These are phyloP conservation scores for Takifugu bimaculatus DNA, from an alignment of 2,113 vertebrate species.

Conservation along the genomic window DNA sequence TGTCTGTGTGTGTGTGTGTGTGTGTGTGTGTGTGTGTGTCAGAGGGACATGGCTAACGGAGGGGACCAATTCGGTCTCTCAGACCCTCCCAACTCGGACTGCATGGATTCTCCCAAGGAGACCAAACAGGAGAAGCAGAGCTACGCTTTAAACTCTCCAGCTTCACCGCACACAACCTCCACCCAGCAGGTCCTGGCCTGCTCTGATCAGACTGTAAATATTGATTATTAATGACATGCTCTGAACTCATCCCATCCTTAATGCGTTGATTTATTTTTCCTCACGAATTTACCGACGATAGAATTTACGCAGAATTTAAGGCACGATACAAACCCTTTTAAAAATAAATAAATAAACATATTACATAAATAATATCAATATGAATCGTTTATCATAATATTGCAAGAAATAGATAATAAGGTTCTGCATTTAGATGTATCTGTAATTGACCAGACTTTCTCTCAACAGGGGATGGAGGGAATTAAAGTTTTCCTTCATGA, in stretches of 20 bases:
- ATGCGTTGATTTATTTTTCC: not conserved
- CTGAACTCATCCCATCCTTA: not conserved
- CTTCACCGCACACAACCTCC: slow-evolving; percentile 81
- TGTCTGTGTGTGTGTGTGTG: slow-evolving; percentile 19
- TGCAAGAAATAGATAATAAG: too few species aligned
- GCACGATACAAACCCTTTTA: too few species aligned
- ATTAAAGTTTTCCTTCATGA: slow-evolving; percentile 96
- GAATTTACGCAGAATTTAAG: too few species aligned
- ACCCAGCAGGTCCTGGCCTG: slow-evolving; percentile 80
- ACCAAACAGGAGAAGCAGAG: slow-evolving; percentile 75
- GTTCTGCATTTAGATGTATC: too few species aligned
- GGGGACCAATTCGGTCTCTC: slow-evolving; percentile 87
- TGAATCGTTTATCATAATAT: not conserved
- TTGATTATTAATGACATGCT: not conserved
- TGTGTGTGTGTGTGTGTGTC: slow-evolving; percentile 19
- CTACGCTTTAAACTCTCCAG: slow-evolving; percentile 77
- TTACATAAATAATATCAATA: too few species aligned
- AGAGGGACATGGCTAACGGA: slow-evolving; percentile 84
- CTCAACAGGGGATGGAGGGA: slow-evolving; percentile 87
- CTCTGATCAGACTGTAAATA: slow-evolving; percentile 4
- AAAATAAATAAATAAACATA: too few species aligned
- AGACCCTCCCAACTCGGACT: slow-evolving; percentile 79
- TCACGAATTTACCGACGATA: too few species aligned
- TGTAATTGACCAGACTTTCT: not conserved
- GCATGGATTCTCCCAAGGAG: slow-evolving; percentile 83